Base-by-base conservation (phyloP, 1,140 invertebrate genomes). In the Carcinoscorpius rotundicauda region DNA sequence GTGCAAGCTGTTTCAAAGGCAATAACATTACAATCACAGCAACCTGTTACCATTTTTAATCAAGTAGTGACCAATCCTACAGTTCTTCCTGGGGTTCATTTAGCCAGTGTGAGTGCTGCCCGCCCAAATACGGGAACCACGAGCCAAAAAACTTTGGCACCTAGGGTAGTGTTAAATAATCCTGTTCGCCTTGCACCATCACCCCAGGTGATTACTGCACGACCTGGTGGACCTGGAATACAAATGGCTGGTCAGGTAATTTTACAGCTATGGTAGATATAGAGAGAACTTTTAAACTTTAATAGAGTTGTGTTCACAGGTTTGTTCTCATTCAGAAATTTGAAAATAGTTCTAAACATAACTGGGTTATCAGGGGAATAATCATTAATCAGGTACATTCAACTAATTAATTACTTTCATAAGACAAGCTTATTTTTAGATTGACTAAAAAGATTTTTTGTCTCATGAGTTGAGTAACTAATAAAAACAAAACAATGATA, bases 131-230 rank as follows among this genome's bases (percentile, higher is more conserved):
- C 63, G 66, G 63, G 62, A 85, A 58, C 84, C 86, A 49, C 83
- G n/a, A 82, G 82, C 65, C 85, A 87, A 73, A 91, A 90, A 75
- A 84, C 83, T 59, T 82, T 87, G 52, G 82, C 86, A 49, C 82
- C 87, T 10, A 82, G 89, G 67, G 86, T 93, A 67, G 86, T 90
- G 71, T 52, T 9, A 50, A 85, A 85, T 69, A 71, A 68, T 62
- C 70, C 68, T 29, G 67, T 72, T 63, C 58, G 68, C 51, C 65
- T 71, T 63, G 59, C 72, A 66, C 82, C 85, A 72, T 52, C 68
- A 61, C 83, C 83, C 64, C 89, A 91, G 75, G 85, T 93, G 78
- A 85, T 91, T 69, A 86, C 86, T 65, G 80, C 87, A 49, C 81
- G 90, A 75, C 85, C 88, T 66, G 86, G 88, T 72, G 58, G 63